Conservation (phyloP, 2,113 vertebrate species). For the Hydrochoerus hydrochaeris region DNA sequence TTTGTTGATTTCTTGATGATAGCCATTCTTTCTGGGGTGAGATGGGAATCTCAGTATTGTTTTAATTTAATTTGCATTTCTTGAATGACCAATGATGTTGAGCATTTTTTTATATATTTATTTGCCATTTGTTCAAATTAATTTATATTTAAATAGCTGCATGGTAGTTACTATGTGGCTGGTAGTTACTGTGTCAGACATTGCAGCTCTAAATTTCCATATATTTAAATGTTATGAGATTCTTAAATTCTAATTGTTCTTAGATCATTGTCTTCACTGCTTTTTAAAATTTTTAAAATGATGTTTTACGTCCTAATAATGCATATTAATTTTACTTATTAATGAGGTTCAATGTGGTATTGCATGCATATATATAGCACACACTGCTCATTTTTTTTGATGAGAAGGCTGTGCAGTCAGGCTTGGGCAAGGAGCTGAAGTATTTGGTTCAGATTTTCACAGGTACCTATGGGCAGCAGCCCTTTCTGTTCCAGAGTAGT, state of each 20-base stretch:
- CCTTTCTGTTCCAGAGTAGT: not conserved
- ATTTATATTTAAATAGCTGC: constrained; percentile 36
- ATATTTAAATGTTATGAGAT: constrained; percentile 20
- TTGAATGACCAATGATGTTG: too few species aligned
- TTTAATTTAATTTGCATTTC: too few species aligned
- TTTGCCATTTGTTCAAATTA: not conserved
- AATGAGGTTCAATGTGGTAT: not conserved
- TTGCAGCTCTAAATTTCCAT: not conserved
- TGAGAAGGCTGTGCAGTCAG: not conserved
- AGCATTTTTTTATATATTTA: too few species aligned
- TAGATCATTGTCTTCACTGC: not conserved
- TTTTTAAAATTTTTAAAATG: not conserved
- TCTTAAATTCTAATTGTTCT: constrained; percentile 9
- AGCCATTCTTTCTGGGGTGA: too few species aligned
- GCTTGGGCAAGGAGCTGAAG: not conserved
- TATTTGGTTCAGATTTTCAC: not conserved
- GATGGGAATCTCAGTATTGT: too few species aligned
- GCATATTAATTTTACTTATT: not conserved
- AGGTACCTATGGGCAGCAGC: not conserved
- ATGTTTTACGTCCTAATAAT: not conserved
- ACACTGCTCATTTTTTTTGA: not conserved
- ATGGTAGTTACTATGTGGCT: not conserved
- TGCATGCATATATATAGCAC: not conserved
- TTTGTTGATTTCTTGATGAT: too few species aligned
- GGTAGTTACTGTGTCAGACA: not conserved